These are phyloP conservation scores for Monomorium pharaonis DNA, from an alignment of 1,140 invertebrate species.

Conservation along the genomic window DNA sequence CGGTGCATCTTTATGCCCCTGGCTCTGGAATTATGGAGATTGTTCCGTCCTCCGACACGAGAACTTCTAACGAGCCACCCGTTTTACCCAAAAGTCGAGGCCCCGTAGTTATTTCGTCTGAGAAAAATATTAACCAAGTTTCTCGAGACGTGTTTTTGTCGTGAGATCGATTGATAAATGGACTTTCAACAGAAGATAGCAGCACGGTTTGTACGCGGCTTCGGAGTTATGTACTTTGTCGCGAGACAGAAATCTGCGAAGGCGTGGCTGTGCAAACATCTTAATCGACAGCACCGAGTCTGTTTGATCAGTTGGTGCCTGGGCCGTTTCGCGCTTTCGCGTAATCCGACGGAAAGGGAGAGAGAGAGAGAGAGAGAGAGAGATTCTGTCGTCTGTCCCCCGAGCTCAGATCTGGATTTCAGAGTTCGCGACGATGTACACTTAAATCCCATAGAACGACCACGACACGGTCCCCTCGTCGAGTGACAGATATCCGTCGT, in stretches of 20 bases:
- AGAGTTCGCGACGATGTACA: conserved; percentile 50
- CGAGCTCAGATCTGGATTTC: conserved; percentile 39
- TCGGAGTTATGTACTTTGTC: conserved; percentile 28
- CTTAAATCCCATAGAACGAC: conserved; percentile 34
- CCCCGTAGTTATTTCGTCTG: not conserved
- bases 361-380: too few species aligned
- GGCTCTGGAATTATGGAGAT: conserved; percentile 38
- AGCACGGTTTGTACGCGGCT: not conserved
- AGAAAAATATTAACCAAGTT: not conserved
- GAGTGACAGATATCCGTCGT: not conserved
- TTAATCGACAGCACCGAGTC: conserved; percentile 62
- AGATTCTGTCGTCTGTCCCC: conserved; percentile 54
- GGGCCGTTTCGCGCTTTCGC: conserved; percentile 55
- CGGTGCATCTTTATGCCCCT: conserved; percentile 33
- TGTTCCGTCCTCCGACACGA: not conserved
- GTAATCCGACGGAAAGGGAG: conserved; percentile 69
- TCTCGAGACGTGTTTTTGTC: not conserved
- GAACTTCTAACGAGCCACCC: not conserved
- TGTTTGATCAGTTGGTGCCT: conserved; percentile 67
- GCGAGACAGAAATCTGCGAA: conserved; percentile 38
- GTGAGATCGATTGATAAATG: not conserved
- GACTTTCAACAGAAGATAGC: conserved; percentile 31
- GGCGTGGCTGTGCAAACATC: conserved; percentile 58
- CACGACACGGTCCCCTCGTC: conserved; percentile 13
- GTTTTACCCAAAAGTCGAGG: not conserved